Evolutionary conservation across 2,888 invertebrate genomes (phyloP).

Genomic region (Meiosimyza decipiens): DNA sequence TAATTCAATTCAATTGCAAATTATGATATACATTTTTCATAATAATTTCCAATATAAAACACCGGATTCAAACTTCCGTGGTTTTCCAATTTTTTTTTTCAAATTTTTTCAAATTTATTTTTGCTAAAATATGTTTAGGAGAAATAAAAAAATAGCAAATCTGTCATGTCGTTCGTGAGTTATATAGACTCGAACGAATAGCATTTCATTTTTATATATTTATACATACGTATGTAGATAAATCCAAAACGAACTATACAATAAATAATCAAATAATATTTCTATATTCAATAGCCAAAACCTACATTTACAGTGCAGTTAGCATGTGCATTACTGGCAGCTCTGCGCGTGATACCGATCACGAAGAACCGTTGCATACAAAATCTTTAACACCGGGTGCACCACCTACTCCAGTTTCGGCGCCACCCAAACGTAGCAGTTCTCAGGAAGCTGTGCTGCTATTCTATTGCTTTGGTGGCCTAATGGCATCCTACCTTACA

Average conservation of each 20-base stretch:
- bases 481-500: constrained; percentile 90
- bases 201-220: no score
- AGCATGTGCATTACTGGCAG: constrained; percentile 63
- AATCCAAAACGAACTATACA: neutral
- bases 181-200: no score
- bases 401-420: constrained; percentile 45
- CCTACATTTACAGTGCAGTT: constrained; percentile 58
- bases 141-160: no score
- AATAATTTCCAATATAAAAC: no score
- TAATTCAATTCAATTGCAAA: no score
- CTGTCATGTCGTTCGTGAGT: no score
- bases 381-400: constrained; percentile 57
- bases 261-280: neutral
- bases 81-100: no score
- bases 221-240: no score
- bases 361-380: constrained; percentile 68
- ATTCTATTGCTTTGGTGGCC: constrained; percentile 84
- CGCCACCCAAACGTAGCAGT: constrained; percentile 66
- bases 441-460: constrained; percentile 73
- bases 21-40: no score
- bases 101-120: no score
- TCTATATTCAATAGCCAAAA: constrained; percentile 48
- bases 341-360: constrained; percentile 61
- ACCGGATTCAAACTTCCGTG: no score
- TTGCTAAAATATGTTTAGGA: no score